A percentile compares a stretch with the other conserved stretches of the same genome.
These are phyloP conservation scores for Charina bottae DNA, from an alignment of 2,113 vertebrate genomes.

Conservation along the genomic window DNA sequence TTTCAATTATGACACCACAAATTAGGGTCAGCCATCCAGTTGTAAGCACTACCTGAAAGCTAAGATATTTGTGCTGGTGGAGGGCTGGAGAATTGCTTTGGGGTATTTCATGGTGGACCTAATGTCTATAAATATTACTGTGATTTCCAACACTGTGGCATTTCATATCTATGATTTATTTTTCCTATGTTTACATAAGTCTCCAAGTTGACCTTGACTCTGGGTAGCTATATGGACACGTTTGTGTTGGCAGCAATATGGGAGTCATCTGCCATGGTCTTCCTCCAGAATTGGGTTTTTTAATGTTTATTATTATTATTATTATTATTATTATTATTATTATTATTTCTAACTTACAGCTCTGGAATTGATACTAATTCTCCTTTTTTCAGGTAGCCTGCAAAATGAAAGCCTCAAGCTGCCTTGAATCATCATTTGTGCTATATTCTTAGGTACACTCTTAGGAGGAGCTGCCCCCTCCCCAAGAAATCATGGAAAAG, in stretches of 20 bases:
- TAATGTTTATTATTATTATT: neutral
- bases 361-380: neutral
- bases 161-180: neutral
- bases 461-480: neutral
- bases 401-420: neutral
- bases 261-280: neutral
- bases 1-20: constrained; percentile 48
- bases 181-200: neutral
- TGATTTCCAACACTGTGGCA: neutral
- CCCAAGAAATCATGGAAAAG: neutral
- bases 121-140: neutral
- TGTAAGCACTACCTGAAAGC: constrained; percentile 40
- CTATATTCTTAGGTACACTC: neutral
- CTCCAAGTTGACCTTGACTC: neutral
- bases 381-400: neutral
- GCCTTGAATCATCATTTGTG: neutral
- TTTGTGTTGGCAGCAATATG: neutral
- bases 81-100: constrained; percentile 2
- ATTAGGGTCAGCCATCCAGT: constrained; percentile 29
- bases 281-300: neutral
- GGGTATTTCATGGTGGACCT: neutral
- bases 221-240: neutral
- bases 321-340: neutral
- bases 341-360: neutral
- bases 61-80: constrained; percentile 9